Conservation (phyloP, 2,113 vertebrate genomes). For the Malurus melanocephalus region DNA sequence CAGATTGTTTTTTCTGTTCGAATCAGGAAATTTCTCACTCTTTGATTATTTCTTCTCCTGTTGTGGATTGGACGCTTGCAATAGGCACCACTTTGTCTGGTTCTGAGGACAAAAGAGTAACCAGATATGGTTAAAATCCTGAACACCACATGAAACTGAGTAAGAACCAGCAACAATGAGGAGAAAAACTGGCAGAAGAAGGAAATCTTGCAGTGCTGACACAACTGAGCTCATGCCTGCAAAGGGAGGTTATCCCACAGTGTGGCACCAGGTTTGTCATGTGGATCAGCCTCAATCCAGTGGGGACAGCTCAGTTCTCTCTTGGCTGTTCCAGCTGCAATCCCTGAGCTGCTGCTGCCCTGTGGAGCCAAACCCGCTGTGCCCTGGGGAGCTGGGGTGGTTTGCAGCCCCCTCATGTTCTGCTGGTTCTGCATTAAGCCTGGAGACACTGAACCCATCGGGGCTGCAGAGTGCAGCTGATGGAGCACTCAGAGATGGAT, state of each 20-base stretch:
- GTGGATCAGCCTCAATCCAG: rapidly evolving
- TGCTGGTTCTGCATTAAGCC: background rate
- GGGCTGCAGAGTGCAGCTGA: background rate
- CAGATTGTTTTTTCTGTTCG: background rate
- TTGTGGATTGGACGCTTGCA: background rate
- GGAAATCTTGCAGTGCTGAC: background rate
- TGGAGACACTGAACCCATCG: background rate
- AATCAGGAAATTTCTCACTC: conserved; percentile 30
- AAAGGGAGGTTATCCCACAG: background rate
- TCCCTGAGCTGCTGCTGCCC: background rate
- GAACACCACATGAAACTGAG: background rate
- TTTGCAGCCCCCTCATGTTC: background rate
- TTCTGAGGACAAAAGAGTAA: conserved; percentile 21
- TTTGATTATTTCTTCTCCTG: background rate
- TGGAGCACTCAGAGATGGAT: background rate
- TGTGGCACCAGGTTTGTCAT: background rate
- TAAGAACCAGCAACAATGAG: background rate
- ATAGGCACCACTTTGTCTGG: conserved; percentile 20
- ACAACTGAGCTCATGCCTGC: background rate
- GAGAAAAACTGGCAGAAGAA: background rate
- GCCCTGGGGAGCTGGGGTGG: background rate
- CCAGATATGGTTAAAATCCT: background rate
- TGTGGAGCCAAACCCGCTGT: background rate
- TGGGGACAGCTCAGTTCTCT: background rate
- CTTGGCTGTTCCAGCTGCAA: background rate